Evolutionary conservation across 37 sponge, comb jelly and placozoan species (phyloP).

Genomic region (Tethya wilhelma): DNA sequence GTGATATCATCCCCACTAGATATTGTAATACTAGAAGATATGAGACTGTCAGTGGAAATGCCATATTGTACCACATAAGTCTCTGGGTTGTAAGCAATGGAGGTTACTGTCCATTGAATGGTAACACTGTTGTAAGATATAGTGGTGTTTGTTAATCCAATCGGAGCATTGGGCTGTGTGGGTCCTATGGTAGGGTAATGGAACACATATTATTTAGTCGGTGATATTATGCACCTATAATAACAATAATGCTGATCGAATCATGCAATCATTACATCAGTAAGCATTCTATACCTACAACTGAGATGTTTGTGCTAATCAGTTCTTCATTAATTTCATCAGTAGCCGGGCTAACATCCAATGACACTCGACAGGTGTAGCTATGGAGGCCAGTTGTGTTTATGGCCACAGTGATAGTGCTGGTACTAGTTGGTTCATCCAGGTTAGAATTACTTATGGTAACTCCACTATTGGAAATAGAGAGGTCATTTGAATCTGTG

Average conservation of each 20-base stretch:
- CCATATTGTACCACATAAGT: slow-evolving; percentile 46
- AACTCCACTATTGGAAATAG: not conserved
- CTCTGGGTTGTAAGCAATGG: slow-evolving; percentile 55
- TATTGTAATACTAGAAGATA: not conserved
- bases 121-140: slow-evolving; percentile 11
- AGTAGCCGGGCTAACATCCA: slow-evolving; percentile 5
- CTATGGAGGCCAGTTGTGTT: not conserved
- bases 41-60: not conserved
- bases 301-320: no score
- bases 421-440: not conserved
- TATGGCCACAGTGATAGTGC: not conserved
- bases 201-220: not conserved
- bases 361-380: not conserved
- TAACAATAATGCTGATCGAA: not conserved
- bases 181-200: slow-evolving; percentile 10
- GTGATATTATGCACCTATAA: slow-evolving; percentile 5
- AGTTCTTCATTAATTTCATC: not conserved
- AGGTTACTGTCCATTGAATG: slow-evolving; percentile 36
- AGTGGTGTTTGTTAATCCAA: not conserved
- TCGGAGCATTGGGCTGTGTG: not conserved
- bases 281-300: no score
- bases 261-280: no score
- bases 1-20: slow-evolving; percentile 4
- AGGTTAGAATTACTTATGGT: not conserved
- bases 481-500: not conserved